These are phyloP conservation scores for Drosophila flavopinicola DNA, from an alignment of 2,888 invertebrate species.

Conservation along the genomic window DNA sequence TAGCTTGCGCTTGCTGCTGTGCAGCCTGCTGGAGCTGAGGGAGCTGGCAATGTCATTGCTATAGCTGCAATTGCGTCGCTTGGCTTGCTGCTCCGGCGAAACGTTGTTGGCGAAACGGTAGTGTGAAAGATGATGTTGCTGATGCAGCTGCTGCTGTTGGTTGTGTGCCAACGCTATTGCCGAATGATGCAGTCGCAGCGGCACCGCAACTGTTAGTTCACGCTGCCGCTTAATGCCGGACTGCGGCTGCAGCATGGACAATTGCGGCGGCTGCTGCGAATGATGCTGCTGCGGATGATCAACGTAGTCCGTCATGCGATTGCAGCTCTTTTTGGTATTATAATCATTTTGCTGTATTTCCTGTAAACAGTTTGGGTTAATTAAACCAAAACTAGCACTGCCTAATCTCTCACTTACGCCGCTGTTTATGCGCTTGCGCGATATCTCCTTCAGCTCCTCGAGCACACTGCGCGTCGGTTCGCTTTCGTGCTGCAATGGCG, in stretches of 20 bases:
- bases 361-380: conserved; percentile 59
- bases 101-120: conserved; percentile 9
- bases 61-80: conserved; percentile 80
- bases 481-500: conserved; percentile 79
- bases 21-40: conserved; percentile 81
- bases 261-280: conserved; percentile 6
- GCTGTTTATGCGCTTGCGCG: conserved; percentile 86
- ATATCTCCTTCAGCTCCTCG: conserved; percentile 86
- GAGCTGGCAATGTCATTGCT: conserved; percentile 84
- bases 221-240: conserved; percentile 77
- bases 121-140: conserved; percentile 18
- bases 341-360: conserved; percentile 69
- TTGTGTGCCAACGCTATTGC: conserved; percentile 18
- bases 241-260: conserved; percentile 32
- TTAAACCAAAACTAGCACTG: conserved; percentile 5
- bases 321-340: conserved; percentile 81
- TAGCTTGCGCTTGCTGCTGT: conserved; percentile 73
- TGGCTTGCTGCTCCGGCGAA: conserved; percentile 76
- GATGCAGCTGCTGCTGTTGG: conserved; percentile 29
- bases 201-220: conserved; percentile 66
- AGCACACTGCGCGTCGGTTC: conserved; percentile 85
- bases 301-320: conserved; percentile 58
- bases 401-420: conserved; percentile 76
- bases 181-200: conserved; percentile 41
- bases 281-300: conserved; percentile 37